Evolutionary conservation across 2,888 invertebrate genomes (phyloP).

Genomic region (Papilio demoleus): DNA sequence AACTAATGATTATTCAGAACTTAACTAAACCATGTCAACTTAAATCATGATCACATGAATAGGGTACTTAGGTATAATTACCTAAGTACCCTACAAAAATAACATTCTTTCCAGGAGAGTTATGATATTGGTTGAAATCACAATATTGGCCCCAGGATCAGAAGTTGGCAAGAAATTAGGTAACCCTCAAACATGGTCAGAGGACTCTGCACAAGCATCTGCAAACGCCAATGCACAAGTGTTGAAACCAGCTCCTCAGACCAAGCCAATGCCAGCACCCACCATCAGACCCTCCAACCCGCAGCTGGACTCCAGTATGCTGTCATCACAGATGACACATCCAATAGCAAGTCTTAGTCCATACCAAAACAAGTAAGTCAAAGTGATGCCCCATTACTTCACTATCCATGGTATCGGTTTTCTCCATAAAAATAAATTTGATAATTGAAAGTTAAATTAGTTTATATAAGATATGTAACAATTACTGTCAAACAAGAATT

Average conservation of each 20-base stretch:
- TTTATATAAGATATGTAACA: too few relatives aligned
- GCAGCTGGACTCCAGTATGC: constrained; percentile 68
- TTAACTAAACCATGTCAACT: background rate
- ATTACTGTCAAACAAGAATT: too few relatives aligned
- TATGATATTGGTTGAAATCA: constrained; percentile 91
- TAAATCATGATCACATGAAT: background rate
- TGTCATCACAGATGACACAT: constrained; percentile 83
- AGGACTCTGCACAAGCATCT: constrained; percentile 58
- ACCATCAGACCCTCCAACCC: constrained; percentile 49
- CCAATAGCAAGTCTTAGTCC: constrained; percentile 95
- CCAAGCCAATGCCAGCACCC: constrained; percentile 52
- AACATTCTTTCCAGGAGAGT: constrained; percentile 86
- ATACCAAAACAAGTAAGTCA: constrained; percentile 93
- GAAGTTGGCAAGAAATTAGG: constrained; percentile 91
- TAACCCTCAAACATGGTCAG: constrained; percentile 88
- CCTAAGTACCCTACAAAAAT: background rate
- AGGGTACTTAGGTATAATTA: too few relatives aligned
- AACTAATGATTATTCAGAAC: too few relatives aligned
- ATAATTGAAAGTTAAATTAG: too few relatives aligned
- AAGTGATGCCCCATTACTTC: too few relatives aligned
- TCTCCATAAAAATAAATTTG: too few relatives aligned
- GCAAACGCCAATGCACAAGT: constrained; percentile 53
- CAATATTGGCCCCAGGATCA: constrained; percentile 87
- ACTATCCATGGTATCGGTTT: too few relatives aligned
- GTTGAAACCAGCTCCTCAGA: constrained; percentile 54